Evolutionary conservation across 2,888 invertebrate genomes (phyloP), one percentile per base, ranked within the genome.

Genomic region (Xanthorhoe spadicearia): DNA sequence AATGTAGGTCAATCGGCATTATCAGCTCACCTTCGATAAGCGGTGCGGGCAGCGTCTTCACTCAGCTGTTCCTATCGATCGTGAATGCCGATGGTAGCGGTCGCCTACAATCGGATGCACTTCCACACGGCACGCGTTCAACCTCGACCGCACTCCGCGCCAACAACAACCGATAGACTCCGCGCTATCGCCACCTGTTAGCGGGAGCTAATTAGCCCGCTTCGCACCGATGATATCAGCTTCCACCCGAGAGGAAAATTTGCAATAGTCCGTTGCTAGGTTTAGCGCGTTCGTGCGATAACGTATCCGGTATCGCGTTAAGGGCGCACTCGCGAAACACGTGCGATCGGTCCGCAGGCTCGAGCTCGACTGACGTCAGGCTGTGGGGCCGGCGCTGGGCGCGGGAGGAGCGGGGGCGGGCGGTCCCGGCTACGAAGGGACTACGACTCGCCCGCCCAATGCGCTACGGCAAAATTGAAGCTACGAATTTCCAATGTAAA

Each of bases 21-120:
- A 79, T 80, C 77, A 75, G 73, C 74, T 74, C 87, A 90, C 89
- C 89, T 89, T 79, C 75, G 80, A 84, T 81, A 84, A 81, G 78
- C 75, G 71, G 80, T 83, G 82, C 83, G 82, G 83, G 77, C 76
- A 83, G 76, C 76, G 75, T 79, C 78, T 77, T 83, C 82, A 84
- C 69, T 85, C 89, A 89, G 89, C 88, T 88, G 89, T 87, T 86
- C 70, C 77, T 86, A 90, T 90, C 84, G 90, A 90, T 89, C 87
- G 61, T 43, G 52, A 53, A 54, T 49, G 63, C 51, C 57, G 38
- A 35, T 58, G 74, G 72, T 71, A 74, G 70, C 74, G 72, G 32
- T 73, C 75, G 54, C 38, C 38, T 28, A 79, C 81, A 80, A 81
- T 77, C 80, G 75, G 80, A 78, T 84, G 82, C 85, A 86, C 83